A percentile compares a stretch with the other conserved stretches of the same genome.
phyloP scores from a whole-genome alignment of 2,797 vertebrate genomes.

The Alcedo atthis region DNA sequence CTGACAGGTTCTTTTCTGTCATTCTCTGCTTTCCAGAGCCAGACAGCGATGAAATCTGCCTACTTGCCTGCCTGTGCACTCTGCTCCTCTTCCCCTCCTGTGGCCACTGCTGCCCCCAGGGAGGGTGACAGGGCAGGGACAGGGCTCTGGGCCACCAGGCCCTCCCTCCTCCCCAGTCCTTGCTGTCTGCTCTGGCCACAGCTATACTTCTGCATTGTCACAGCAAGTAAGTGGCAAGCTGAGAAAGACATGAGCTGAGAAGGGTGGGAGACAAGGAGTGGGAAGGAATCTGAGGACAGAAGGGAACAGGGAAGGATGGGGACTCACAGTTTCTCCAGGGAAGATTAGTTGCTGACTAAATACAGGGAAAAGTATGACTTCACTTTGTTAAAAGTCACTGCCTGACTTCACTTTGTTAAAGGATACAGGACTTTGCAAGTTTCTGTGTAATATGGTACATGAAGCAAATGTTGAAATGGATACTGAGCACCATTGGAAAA shows the following conservation, averaged over 20 bases:
- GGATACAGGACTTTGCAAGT: background rate
- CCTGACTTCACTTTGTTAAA: background rate
- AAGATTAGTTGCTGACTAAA: background rate
- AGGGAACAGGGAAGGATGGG: background rate
- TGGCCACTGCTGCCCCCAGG: fast-evolving
- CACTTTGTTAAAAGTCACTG: background rate
- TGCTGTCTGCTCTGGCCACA: background rate
- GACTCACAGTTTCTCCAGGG: background rate
- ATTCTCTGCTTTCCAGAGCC: background rate
- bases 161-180: background rate
- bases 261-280: background rate
- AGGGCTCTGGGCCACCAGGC: background rate
- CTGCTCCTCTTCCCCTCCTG: background rate
- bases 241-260: background rate
- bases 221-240: background rate
- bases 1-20: background rate
- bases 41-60: fast-evolving
- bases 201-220: background rate
- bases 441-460: fast-evolving
- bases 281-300: background rate
- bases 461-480: background rate
- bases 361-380: background rate
- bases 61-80: background rate
- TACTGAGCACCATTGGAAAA: background rate
- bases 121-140: background rate